Evolutionary conservation across 2,113 vertebrate species (phyloP).

Genomic region (Bombycilla garrulus): DNA sequence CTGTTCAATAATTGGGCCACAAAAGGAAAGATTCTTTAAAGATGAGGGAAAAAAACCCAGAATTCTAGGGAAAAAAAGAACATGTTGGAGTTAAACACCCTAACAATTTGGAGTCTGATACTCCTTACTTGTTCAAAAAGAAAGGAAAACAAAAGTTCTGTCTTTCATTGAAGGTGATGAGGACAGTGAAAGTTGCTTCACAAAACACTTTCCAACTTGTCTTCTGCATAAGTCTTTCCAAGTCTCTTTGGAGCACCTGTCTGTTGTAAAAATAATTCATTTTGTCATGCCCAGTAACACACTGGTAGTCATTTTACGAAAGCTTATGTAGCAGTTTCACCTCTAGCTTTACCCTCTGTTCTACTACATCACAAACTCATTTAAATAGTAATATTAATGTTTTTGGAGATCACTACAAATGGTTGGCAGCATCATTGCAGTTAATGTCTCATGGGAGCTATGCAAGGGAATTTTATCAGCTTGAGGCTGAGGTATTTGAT

Average conservation of each 20-base stretch:
- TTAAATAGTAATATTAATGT: constrained; percentile 76
- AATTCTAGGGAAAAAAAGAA: neutral
- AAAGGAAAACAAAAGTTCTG: neutral
- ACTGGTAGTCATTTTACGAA: constrained; percentile 44
- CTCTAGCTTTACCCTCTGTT: constrained; percentile 70
- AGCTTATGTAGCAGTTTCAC: constrained; percentile 64
- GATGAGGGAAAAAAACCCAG: neutral
- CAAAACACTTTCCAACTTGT: neutral
- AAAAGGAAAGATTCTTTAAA: neutral
- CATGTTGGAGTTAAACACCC: neutral
- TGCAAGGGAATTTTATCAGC: constrained; percentile 75
- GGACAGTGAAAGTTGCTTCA: constrained; percentile 12
- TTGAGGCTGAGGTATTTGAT: constrained; percentile 76
- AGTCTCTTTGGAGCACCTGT: constrained; percentile 56
- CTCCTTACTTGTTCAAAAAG: neutral
- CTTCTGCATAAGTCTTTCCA: constrained; percentile 16
- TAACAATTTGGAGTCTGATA: neutral
- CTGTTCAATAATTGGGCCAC: neutral
- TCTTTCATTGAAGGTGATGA: neutral
- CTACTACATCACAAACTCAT: constrained; percentile 72
- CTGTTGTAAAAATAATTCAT: constrained; percentile 60
- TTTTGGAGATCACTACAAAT: constrained; percentile 77
- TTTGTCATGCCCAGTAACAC: constrained; percentile 57
- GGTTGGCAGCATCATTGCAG: constrained; percentile 57
- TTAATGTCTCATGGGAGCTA: constrained; percentile 70